Base-by-base conservation (phyloP, 2,888 invertebrate genomes). In the Chirona hameri region DNA sequence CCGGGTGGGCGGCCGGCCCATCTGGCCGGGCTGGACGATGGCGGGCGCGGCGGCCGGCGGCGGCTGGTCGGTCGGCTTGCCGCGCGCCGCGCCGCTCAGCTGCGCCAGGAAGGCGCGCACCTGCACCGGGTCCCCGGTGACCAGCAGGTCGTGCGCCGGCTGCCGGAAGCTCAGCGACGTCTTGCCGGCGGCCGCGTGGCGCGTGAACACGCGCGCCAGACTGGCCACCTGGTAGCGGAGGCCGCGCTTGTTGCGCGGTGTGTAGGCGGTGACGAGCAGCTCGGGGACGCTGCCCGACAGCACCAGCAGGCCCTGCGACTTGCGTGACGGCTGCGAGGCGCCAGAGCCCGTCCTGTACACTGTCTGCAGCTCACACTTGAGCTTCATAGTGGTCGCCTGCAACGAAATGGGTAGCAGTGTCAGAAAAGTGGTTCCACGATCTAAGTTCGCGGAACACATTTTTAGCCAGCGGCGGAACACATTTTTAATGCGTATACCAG, bases 121-220 rank as follows among this genome's bases (percentile, higher is more conserved):
- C 29, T 48, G 52, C 5, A 52, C 80, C 0, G 52, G 52, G 15
- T 80, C 80, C 27, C 52, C 80, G 52, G 27, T 48, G 14, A 80
- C 29, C 52, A 52, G 52, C 52, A 80, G 80, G 48, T 80, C 80
- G 80, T 80, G 80, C 52, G n/a, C 27, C 80, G 80, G 80, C 29
- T 80, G 27, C 52, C 27, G 27, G 80, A 80, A 80, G 80, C 48
- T 55, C 27, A 80, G 52, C 12, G 27, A 52, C 46, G 80, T 55
- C 27, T 55, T 48, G 27, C 80, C 80, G 48, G n/a, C 48, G 52
- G n/a, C 52, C 14, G 52, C 52, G 52, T 80, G 80, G 52, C 80
- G 80, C 29, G 52, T 80, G 80, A 80, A 80, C 15, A 80, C 80
- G 52, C 29, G 48, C 48, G 27, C 0, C 27, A 80, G 48, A n/a